A percentile compares a stretch with the other conserved stretches of the same genome.
Evolutionary conservation across 2,113 vertebrate genomes (phyloP).

Genomic region (Cochlearius cochlearius): DNA sequence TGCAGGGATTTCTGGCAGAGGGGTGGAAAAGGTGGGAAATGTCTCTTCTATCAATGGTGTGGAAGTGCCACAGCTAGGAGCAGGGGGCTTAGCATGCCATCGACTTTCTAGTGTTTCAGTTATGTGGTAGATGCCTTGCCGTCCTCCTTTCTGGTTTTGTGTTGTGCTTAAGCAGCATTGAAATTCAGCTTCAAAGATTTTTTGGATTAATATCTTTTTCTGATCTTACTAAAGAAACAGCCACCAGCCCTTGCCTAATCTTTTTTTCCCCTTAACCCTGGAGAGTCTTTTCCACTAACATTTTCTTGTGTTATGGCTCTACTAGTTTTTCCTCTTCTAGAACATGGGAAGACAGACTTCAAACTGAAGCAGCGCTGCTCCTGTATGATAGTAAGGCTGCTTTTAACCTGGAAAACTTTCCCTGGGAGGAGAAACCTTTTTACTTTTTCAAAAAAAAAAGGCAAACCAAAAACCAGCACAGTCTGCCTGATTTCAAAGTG

Average conservation of each 20-base stretch:
- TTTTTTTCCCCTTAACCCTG: background rate
- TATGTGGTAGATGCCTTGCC: background rate
- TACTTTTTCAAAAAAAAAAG: background rate
- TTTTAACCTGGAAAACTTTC: background rate
- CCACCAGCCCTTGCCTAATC: background rate
- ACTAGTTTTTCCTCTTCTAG: background rate
- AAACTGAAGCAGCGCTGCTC: background rate
- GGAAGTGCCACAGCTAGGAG: background rate
- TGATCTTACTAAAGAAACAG: background rate
- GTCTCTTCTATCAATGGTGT: background rate
- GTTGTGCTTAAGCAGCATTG: background rate
- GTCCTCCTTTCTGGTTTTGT: background rate
- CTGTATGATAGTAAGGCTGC: background rate
- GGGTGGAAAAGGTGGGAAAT: background rate
- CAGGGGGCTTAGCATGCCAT: background rate
- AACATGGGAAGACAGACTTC: background rate
- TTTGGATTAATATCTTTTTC: background rate
- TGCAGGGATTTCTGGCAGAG: background rate
- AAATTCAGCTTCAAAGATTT: background rate
- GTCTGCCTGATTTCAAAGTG: background rate
- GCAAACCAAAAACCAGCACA: no score
- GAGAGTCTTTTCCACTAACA: background rate
- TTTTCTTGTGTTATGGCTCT: background rate
- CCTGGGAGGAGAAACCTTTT: background rate
- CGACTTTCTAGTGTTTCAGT: fast-evolving